Evolutionary conservation across 2,888 invertebrate genomes (phyloP).

Genomic region (Microlaimidae sp.): DNA sequence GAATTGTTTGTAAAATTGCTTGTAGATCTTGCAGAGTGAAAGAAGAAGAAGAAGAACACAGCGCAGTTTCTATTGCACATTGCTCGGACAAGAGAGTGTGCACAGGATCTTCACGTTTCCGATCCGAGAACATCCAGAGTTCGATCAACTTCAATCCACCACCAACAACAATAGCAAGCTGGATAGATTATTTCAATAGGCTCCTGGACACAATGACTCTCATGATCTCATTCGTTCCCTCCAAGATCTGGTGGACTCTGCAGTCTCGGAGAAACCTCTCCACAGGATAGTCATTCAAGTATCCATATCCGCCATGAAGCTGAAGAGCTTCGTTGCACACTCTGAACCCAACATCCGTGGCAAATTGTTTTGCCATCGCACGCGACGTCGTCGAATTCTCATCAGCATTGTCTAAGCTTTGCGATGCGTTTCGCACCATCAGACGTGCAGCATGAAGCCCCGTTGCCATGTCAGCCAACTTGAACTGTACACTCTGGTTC

Average conservation of each 20-base stretch:
- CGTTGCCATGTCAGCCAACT: conserved; percentile 45
- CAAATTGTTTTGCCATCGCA: conserved; percentile 45
- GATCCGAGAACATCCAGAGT: too few species aligned
- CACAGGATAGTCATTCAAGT: conserved; percentile 46
- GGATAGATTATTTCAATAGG: too few species aligned
- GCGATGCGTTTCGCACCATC: conserved; percentile 44
- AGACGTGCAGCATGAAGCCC: conserved; percentile 42
- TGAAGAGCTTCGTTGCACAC: conserved; percentile 45
- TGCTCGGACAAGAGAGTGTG: too few species aligned
- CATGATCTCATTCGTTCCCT: conserved; percentile 37
- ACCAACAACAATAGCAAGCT: too few species aligned
- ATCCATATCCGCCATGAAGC: conserved; percentile 47
- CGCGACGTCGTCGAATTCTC: conserved; percentile 42
- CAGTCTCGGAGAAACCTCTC: conserved; percentile 46
- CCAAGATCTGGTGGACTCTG: conserved; percentile 44
- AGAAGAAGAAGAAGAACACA: too few species aligned
- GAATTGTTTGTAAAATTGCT: too few species aligned
- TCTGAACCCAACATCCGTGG: conserved; percentile 44
- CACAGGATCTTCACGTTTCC: too few species aligned
- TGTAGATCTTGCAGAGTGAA: too few species aligned
- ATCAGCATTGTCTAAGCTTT: conserved; percentile 38
- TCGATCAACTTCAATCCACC: too few species aligned
- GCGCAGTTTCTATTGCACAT: too few species aligned
- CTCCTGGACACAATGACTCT: background rate
- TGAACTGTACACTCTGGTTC: conserved; percentile 45